These are phyloP conservation scores for Euclidia mi DNA, from an alignment of 2,888 invertebrate species.

Conservation along the genomic window DNA sequence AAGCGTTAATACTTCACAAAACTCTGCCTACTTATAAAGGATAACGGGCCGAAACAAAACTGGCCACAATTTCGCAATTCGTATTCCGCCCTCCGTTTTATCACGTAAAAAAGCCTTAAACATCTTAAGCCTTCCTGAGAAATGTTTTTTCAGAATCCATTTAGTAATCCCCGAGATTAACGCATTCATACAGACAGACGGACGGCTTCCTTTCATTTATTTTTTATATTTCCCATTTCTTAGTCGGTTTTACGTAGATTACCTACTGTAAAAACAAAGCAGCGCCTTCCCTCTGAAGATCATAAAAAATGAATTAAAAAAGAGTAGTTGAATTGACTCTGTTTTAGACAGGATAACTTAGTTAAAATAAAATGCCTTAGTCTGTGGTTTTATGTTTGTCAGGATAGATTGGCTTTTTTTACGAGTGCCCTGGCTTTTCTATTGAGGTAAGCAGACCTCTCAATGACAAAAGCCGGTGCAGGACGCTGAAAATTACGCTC, in stretches of 20 bases:
- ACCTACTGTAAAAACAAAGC: constrained; percentile 57
- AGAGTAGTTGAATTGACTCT: constrained; percentile 40
- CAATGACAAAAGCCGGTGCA: constrained; percentile 6
- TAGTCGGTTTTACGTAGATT: constrained; percentile 51
- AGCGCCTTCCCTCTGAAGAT: constrained; percentile 37
- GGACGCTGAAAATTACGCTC: not conserved
- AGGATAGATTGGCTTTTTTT: constrained; percentile 35
- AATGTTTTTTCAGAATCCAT: constrained; percentile 58
- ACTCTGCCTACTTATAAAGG: constrained; percentile 31
- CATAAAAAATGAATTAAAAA: constrained; percentile 49
- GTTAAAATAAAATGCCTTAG: constrained; percentile 35
- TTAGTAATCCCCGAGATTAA: constrained; percentile 55
- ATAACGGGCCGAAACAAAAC: constrained; percentile 44
- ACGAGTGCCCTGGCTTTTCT: constrained; percentile 4
- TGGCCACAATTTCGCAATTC: constrained; percentile 43
- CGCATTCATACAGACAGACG: constrained; percentile 52
- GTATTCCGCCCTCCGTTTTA: constrained; percentile 44
- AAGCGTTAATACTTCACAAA: constrained; percentile 32
- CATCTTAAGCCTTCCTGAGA: constrained; percentile 49
- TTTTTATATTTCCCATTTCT: constrained; percentile 48
- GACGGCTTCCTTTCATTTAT: constrained; percentile 38
- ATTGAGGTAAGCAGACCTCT: constrained; percentile 6
- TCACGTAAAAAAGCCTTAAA: constrained; percentile 43
- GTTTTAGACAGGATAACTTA: constrained; percentile 30
- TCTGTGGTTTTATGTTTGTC: constrained; percentile 24